These are phyloP conservation scores for Acanthurus lineatus DNA, from an alignment of 2,797 vertebrate species.

Conservation along the genomic window DNA sequence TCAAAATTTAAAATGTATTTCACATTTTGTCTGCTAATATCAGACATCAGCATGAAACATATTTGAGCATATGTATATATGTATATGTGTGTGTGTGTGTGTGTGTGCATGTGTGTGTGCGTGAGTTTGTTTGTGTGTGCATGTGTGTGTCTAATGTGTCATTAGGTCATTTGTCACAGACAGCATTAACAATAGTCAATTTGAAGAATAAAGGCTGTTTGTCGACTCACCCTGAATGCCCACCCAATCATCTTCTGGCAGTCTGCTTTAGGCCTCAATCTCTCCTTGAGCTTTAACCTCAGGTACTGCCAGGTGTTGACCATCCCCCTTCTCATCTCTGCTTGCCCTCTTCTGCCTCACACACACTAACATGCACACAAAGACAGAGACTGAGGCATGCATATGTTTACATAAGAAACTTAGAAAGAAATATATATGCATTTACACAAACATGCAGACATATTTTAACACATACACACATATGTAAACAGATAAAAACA, in stretches of 20 bases:
- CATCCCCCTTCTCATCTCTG: neutral
- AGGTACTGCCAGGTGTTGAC: conserved; percentile 67
- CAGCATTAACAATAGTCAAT: conserved; percentile 64
- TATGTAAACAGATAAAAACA: neutral
- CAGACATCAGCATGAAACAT: no score
- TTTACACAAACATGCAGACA: neutral
- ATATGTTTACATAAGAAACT: neutral
- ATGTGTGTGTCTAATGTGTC: conserved; percentile 24
- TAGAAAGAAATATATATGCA: neutral
- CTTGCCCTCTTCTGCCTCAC: neutral
- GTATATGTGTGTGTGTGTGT: neutral
- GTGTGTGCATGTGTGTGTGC: neutral
- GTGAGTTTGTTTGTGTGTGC: conserved; percentile 17
- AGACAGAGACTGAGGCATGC: neutral
- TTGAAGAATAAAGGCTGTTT: conserved; percentile 51
- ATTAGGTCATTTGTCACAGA: conserved; percentile 58
- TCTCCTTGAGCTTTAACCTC: conserved; percentile 69
- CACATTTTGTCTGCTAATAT: no score
- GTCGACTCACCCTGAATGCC: conserved; percentile 1
- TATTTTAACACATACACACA: neutral
- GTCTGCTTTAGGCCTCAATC: conserved; percentile 54
- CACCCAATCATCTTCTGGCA: conserved; percentile 47
- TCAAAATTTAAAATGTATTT: neutral
- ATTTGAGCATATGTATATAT: neutral
- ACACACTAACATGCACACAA: neutral